Evolutionary conservation across 2,113 vertebrate species (phyloP).

Genomic region (Poeciliopsis prolifica): DNA sequence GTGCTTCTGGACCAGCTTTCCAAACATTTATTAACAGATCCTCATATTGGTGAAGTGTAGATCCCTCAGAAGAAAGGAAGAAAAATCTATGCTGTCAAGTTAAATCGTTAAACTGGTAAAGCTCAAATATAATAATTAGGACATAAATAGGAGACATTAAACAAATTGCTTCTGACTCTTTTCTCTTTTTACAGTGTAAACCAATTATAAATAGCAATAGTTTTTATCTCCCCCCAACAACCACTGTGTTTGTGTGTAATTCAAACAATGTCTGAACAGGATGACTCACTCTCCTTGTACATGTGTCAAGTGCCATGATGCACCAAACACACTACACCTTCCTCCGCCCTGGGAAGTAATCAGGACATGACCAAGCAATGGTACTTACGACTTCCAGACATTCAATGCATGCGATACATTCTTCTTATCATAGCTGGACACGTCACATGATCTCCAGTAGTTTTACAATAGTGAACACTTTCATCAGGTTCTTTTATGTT

Average conservation of each 20-base stretch:
- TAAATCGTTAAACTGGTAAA: no score
- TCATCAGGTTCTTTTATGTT: neutral
- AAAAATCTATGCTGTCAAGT: no score
- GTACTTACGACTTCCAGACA: slow-evolving; percentile 3
- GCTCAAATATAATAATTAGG: no score
- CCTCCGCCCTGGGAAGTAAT: slow-evolving; percentile 25
- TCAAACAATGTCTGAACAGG: slow-evolving; percentile 30
- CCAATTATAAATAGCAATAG: no score
- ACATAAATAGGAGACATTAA: no score
- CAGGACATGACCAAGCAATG: slow-evolving; percentile 25
- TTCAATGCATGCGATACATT: neutral
- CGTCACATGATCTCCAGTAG: no score
- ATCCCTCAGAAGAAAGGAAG: slow-evolving; percentile 26
- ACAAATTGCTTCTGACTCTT: no score
- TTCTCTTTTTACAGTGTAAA: no score
- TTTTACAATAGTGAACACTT: neutral
- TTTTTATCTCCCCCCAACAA: neutral
- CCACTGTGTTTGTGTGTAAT: neutral
- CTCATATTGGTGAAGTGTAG: slow-evolving; percentile 4
- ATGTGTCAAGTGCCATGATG: slow-evolving; percentile 25
- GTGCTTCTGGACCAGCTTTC: slow-evolving; percentile 30
- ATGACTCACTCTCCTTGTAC: slow-evolving; percentile 44
- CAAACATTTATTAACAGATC: slow-evolving; percentile 25
- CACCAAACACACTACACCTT: slow-evolving; percentile 14
- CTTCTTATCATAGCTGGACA: neutral